phyloP scores from a whole-genome alignment of 2,113 vertebrate species.

The Ginglymostoma cirratum region DNA sequence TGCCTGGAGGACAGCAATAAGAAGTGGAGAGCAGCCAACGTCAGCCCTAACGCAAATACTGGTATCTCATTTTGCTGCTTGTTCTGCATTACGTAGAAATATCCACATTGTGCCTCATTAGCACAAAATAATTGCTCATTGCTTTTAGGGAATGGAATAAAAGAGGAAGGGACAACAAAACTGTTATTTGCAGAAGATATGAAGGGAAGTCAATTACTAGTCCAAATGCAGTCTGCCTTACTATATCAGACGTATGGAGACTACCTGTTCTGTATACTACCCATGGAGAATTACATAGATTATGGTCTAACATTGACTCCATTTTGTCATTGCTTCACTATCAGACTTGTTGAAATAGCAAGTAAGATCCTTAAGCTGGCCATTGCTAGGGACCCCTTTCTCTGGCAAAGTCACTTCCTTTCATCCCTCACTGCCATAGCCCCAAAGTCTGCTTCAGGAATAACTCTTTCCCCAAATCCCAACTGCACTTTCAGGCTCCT shows the following conservation, averaged over 20 bases:
- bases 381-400: neutral
- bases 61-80: neutral
- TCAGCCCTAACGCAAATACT: neutral
- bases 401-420: neutral
- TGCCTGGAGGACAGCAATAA: neutral
- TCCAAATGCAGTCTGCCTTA: neutral
- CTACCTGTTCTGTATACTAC: neutral
- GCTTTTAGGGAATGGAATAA: neutral
- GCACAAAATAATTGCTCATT: neutral
- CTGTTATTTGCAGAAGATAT: neutral
- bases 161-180: no score
- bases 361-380: neutral
- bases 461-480: no score
- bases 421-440: neutral
- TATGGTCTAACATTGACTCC: neutral
- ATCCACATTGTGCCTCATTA: neutral
- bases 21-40: neutral
- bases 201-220: neutral
- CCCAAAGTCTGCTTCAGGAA: no score
- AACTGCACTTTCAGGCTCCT: neutral
- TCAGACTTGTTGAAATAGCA: neutral
- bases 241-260: neutral
- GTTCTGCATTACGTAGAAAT: neutral
- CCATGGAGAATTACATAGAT: neutral
- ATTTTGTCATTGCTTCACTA: neutral